phyloP scores from a whole-genome alignment of 2,888 invertebrate species.

The Agonopterix alstromeriana region DNA sequence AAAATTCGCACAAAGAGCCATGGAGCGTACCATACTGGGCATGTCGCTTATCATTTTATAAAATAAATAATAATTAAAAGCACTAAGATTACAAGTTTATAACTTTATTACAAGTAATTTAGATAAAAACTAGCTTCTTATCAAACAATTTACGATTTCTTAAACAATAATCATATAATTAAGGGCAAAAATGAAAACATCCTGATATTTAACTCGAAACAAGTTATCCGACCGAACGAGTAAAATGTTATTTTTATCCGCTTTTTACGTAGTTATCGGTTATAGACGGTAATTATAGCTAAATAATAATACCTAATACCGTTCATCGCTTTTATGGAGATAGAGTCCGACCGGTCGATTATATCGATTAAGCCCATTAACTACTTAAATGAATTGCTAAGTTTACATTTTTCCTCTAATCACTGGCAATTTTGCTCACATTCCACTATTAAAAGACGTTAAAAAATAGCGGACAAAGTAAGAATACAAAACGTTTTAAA shows the following conservation, averaged over 20 bases:
- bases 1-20: no score
- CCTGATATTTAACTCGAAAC: neutral
- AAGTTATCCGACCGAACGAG: neutral
- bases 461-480: conserved; percentile 13
- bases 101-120: no score
- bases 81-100: no score
- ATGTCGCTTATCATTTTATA: no score
- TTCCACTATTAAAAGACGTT: conserved; percentile 22
- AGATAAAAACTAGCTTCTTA: no score
- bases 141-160: no score
- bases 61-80: no score
- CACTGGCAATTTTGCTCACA: conserved; percentile 29
- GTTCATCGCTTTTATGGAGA: conserved; percentile 12
- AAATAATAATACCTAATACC: conserved; percentile 22
- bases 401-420: conserved; percentile 33
- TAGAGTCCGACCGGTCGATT: conserved; percentile 14
- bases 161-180: no score
- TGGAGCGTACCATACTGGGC: no score
- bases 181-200: no score
- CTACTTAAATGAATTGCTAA: conserved; percentile 37
- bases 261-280: conserved; percentile 14
- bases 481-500: conserved; percentile 2
- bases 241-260: conserved; percentile 12
- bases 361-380: conserved; percentile 32
- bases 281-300: conserved; percentile 23